Evolutionary conservation across 2,797 vertebrate species (phyloP).

Genomic region (Mormyrops attenuatus): DNA sequence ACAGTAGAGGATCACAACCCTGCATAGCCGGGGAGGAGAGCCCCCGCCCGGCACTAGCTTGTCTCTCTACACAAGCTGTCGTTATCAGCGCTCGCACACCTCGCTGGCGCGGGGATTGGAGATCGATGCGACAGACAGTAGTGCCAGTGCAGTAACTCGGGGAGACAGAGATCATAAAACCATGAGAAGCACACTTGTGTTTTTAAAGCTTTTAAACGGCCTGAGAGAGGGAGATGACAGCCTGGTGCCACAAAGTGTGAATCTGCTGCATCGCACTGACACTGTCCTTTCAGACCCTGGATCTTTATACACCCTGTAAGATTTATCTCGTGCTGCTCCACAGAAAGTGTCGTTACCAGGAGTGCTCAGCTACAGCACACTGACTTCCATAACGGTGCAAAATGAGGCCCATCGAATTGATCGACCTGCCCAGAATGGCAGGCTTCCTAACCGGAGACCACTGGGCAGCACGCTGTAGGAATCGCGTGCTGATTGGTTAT

Average conservation of each 20-base stretch:
- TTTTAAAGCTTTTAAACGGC: slow-evolving; percentile 9
- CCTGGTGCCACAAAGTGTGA: background rate
- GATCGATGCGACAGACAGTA: background rate
- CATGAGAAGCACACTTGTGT: background rate
- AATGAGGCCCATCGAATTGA: background rate
- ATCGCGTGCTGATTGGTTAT: background rate
- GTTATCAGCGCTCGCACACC: background rate
- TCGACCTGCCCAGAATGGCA: background rate
- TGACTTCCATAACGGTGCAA: background rate
- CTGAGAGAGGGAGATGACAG: background rate
- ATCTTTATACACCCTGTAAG: background rate
- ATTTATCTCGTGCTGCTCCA: background rate
- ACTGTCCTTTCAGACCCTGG: background rate
- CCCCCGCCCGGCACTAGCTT: background rate
- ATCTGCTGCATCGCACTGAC: slow-evolving; percentile 1
- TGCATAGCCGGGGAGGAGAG: too few relatives aligned
- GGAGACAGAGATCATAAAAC: background rate
- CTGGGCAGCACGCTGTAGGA: background rate
- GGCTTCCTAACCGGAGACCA: background rate
- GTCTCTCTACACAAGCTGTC: background rate
- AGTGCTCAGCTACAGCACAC: background rate
- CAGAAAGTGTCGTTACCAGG: background rate
- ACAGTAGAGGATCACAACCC: background rate
- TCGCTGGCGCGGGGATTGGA: background rate
- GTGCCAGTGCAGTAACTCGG: background rate